Base-by-base conservation (phyloP, 2,797 vertebrate species). In the Chloroceryle inda region DNA sequence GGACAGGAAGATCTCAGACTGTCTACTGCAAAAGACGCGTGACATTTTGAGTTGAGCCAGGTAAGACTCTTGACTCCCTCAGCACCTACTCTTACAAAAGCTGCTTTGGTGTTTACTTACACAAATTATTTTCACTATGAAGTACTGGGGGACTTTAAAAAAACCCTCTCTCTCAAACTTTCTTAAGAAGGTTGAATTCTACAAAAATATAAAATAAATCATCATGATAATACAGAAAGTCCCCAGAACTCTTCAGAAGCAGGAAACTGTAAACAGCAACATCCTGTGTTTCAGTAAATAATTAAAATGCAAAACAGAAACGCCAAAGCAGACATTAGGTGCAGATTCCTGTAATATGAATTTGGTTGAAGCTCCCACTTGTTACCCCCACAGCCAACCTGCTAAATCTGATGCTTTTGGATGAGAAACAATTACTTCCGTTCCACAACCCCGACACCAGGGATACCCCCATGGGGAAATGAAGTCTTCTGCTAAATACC, bases 261-360 rank as follows among this genome's bases (percentile, higher is more conserved):
- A 84, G 89, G 92, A 90, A 96, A 79, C 55, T 88, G 42, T 94
- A 94, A 95, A 96, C 85, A 95, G 83, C 80, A 95, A 64, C 76
- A 94, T 96, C 95, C 95, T 84, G 85, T 88, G 69, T 96, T 94
- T 96, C 92, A 82, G 94, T 93, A 95, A 95, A 95, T 93, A 94
- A 95, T 92, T 92, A 76, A 95, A 92, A 97, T 79, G 91, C 88
- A 95, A 92, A 97, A 42, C 79, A 93, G 94, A 91, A 94, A 88
- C 3, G 1, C 40, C 80, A 86, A 88, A 96, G 64, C 88, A 95
- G 89, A 92, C 76, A 91, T 88, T 94, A 63, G 13, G 44, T 73
- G 33, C 63, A 67, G 90, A 84, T 89, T 92, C 91, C 67, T 19
- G 55, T 73, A 80, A 89, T 15, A 44, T 2, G 14, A 94, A 69